Evolutionary conservation across 2,113 vertebrate species (phyloP), one percentile per base, ranked within the genome.

Genomic region (Chinchilla lanigera): DNA sequence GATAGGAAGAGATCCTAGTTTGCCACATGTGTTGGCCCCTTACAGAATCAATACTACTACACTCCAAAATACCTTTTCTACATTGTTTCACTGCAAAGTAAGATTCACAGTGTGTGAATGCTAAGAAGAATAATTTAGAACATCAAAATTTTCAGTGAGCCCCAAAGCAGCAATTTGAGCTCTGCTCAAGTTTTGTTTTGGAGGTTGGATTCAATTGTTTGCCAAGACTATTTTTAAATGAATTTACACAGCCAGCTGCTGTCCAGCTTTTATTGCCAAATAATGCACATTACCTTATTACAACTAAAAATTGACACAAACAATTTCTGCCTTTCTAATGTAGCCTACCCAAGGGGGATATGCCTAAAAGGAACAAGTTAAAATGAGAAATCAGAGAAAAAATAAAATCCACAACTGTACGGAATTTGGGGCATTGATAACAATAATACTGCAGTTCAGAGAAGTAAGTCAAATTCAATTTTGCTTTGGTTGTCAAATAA

Each of bases 181-280:
- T 94, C 97, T 97, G 95, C 47, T 96, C 94, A 96, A 96, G 90
- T 98, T 97, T 85, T 95, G 77, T 60, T 96, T 56, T 61, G 71
- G 95, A 94, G 60, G 69, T 61, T 97, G 86, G 28, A 96, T 96
- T 96, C 93, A 93, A 95, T 86, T 96, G 77, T 97, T 96, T 97
- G 95, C 97, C 97, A 97, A 95, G 82, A 97, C 88, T 97, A 71
- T 95, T 98, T 97, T 94, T 96, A 98, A 97, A 97, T 96, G 90
- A 97, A 97, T 97, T 96, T 96, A 96, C 71, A 93, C 28, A 69
- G 69, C 94, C 96, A 97, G 97, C 94, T 97, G 97, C 90, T 95
- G 54, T 90, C 94, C 96, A 95, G 93, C 58, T 96, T 97, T 97
- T 96, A 97, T 91, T 96, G 92, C 77, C 93, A 97, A 97, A 96